phyloP scores from a whole-genome alignment of 2,888 invertebrate genomes.

The Pharmacophagus antenor region DNA sequence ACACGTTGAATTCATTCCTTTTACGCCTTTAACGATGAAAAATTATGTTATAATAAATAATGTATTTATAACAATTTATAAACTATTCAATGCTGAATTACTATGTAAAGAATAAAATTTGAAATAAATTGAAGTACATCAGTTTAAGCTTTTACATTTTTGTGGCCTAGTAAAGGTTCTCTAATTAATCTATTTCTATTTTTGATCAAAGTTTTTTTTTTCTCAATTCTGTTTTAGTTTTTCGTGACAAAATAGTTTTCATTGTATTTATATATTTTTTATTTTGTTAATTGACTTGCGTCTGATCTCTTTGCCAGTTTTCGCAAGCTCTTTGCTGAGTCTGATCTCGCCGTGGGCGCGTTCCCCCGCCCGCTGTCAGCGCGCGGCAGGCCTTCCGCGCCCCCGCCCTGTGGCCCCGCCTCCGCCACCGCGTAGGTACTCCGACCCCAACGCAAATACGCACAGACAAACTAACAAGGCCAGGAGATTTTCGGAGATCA shows the following conservation, averaged over 20 bases:
- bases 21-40: too few species aligned
- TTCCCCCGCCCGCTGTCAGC: slow-evolving; percentile 85
- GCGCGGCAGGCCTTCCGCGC: slow-evolving; percentile 63
- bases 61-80: too few species aligned
- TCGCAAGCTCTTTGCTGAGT: slow-evolving; percentile 93
- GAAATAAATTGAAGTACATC: too few species aligned
- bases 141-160: too few species aligned
- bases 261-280: not conserved
- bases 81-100: too few species aligned
- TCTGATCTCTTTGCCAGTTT: slow-evolving; percentile 80
- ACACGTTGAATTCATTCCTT: too few species aligned
- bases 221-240: not conserved
- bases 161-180: too few species aligned
- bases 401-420: slow-evolving; percentile 68
- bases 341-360: slow-evolving; percentile 85
- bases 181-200: not conserved
- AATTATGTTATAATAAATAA: too few species aligned
- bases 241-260: not conserved
- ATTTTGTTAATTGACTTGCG: not conserved
- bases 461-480: slow-evolving; percentile 33
- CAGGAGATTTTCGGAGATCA: slow-evolving; percentile 51
- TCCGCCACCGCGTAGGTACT: slow-evolving; percentile 35
- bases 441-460: slow-evolving; percentile 29
- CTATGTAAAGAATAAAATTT: too few species aligned
- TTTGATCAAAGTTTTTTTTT: not conserved